Evolutionary conservation across 2,888 invertebrate species (phyloP).

Genomic region (Tyria jacobaeae): DNA sequence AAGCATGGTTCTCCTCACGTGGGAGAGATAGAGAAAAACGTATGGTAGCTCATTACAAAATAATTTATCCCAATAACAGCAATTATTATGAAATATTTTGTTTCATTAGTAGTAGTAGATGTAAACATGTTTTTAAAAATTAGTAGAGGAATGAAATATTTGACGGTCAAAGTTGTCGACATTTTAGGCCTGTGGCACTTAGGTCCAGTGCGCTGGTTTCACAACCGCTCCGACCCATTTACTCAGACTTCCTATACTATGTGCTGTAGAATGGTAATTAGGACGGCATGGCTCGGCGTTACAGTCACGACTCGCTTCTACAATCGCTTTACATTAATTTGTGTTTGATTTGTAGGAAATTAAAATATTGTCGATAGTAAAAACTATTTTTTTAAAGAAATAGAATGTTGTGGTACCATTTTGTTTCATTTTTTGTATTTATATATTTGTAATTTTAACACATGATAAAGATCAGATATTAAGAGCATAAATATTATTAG

Average conservation of each 20-base stretch:
- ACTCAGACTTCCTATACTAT: constrained; percentile 54
- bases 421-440: no score
- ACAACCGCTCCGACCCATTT: constrained; percentile 57
- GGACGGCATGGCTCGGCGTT: constrained; percentile 48
- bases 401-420: not conserved
- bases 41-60: no score
- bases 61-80: no score
- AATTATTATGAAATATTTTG: no score
- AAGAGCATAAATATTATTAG: no score
- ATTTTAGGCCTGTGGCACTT: constrained; percentile 29
- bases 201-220: constrained; percentile 41
- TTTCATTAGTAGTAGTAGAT: no score
- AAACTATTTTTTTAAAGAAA: not conserved
- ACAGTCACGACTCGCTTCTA: constrained; percentile 55
- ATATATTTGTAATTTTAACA: no score
- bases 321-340: constrained; percentile 36
- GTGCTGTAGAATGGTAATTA: constrained; percentile 59
- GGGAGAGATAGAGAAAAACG: no score
- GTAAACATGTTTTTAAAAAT: no score
- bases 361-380: not conserved
- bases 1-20: no score
- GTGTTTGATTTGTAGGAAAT: constrained; percentile 15
- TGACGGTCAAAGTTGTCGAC: not conserved
- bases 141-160: not conserved
- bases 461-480: no score